Conservation (phyloP, 2,888 invertebrate genomes). For the Drosophila leonis region DNA sequence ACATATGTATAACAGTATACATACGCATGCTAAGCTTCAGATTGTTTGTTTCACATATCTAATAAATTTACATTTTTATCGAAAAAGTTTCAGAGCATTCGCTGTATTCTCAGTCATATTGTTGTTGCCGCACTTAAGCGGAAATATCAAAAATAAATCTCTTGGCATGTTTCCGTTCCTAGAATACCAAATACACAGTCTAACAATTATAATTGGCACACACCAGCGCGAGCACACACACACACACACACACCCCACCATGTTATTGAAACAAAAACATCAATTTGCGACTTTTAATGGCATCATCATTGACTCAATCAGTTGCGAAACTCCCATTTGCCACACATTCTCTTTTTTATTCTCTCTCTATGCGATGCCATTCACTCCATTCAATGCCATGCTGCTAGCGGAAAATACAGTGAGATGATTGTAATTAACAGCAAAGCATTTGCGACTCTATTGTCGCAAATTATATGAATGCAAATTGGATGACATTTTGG, state of each 20-base stretch:
- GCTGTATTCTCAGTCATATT: slow-evolving; percentile 47
- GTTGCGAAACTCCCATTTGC: slow-evolving; percentile 67
- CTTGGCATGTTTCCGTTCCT: slow-evolving; percentile 69
- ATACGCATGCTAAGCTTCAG: slow-evolving; percentile 29
- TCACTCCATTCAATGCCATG: background rate
- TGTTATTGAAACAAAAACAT: slow-evolving; percentile 73
- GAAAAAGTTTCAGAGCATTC: slow-evolving; percentile 71
- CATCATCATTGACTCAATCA: slow-evolving; percentile 81
- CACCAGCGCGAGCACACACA: slow-evolving; percentile 16
- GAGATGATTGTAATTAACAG: slow-evolving; percentile 13
- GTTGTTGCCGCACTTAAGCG: slow-evolving; percentile 56
- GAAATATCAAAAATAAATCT: slow-evolving; percentile 80
- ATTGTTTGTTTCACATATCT: slow-evolving; percentile 76
- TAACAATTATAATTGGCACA: slow-evolving; percentile 60
- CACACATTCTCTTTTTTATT: slow-evolving; percentile 3
- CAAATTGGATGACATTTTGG: slow-evolving; percentile 18
- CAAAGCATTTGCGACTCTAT: background rate
- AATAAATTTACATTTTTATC: slow-evolving; percentile 82
- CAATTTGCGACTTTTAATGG: slow-evolving; percentile 78
- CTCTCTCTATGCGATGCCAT: background rate
- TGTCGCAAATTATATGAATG: slow-evolving; percentile 2
- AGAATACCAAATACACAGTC: slow-evolving; percentile 66
- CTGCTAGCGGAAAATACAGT: background rate
- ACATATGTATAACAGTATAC: background rate
- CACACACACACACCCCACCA: slow-evolving; percentile 14